These are phyloP conservation scores for Malthinus flaveolus DNA, from an alignment of 2,888 invertebrate species.

Conservation along the genomic window DNA sequence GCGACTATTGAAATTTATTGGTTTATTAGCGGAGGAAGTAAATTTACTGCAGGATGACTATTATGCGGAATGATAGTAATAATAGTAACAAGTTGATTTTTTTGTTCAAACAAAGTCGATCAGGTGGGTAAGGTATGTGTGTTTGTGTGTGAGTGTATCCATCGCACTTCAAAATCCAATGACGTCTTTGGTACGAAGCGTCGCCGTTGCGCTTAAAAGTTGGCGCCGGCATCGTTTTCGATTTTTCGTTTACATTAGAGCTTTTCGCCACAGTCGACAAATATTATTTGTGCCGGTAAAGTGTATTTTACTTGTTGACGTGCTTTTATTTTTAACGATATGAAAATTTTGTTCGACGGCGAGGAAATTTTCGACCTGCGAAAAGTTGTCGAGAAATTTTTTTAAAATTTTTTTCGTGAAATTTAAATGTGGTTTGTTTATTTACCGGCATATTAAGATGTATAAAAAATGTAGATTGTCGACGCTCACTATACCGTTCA, in stretches of 20 bases:
- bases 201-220: constrained; percentile 37
- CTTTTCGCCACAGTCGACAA: constrained; percentile 29
- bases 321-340: constrained; percentile 31
- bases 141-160: constrained; percentile 7
- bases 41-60: no score
- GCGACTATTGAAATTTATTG: no score
- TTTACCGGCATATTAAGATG: background rate
- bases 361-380: background rate
- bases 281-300: constrained; percentile 34
- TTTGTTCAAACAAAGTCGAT: constrained; percentile 11
- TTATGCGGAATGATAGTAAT: constrained; percentile 4
- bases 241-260: constrained; percentile 42
- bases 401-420: no score
- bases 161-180: constrained; percentile 30
- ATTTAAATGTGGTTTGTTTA: background rate
- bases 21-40: no score
- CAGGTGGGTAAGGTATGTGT: background rate
- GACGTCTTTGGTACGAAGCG: constrained; percentile 26
- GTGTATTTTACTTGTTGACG: constrained; percentile 38
- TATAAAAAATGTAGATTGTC: background rate
- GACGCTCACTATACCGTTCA: background rate
- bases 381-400: background rate
- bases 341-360: constrained; percentile 13
- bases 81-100: no score
- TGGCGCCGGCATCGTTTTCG: constrained; percentile 46